phyloP scores from a whole-genome alignment of 2,888 invertebrate species.

The Cosmopolites sordidus region DNA sequence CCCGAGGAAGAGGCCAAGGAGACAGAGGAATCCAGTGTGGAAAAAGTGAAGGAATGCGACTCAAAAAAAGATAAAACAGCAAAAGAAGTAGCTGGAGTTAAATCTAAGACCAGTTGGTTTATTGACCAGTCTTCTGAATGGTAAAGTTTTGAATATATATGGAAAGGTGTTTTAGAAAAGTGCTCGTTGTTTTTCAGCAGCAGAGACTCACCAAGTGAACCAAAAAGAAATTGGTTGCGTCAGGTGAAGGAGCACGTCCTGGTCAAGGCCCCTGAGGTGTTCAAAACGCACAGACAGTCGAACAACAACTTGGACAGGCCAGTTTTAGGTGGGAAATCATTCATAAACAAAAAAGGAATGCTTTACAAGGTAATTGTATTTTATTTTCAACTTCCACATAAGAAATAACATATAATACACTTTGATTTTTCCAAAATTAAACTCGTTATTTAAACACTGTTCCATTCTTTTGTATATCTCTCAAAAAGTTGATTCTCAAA shows the following conservation, averaged over 20 bases:
- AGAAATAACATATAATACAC: no score
- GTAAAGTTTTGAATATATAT: not conserved
- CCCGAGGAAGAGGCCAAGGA: constrained; percentile 46
- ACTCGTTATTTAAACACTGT: no score
- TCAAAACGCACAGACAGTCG: constrained; percentile 28
- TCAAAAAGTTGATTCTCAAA: not conserved
- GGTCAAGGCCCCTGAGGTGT: constrained; percentile 53
- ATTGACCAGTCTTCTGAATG: constrained; percentile 16
- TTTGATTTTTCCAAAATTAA: no score
- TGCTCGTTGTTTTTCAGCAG: not conserved
- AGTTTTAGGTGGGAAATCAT: constrained; percentile 47
- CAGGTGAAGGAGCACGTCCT: constrained; percentile 45
- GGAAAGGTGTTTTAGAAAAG: no score
- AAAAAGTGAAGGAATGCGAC: not conserved
- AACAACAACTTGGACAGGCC: constrained; percentile 52
- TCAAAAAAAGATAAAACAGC: constrained; percentile 12
- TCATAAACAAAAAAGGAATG: constrained; percentile 58
- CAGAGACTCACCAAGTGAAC: constrained; percentile 19
- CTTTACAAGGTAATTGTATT: constrained; percentile 54
- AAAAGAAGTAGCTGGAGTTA: constrained; percentile 23
- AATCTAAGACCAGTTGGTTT: constrained; percentile 41
- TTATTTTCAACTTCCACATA: no score
- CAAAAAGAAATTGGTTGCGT: constrained; percentile 47
- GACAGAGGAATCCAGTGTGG: not conserved
- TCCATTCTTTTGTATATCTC: no score